Percentiles rank a stretch among this genome's conserved stretches.
Conservation (phyloP, 2,797 vertebrate genomes). For the Anisognathus igniventris region DNA sequence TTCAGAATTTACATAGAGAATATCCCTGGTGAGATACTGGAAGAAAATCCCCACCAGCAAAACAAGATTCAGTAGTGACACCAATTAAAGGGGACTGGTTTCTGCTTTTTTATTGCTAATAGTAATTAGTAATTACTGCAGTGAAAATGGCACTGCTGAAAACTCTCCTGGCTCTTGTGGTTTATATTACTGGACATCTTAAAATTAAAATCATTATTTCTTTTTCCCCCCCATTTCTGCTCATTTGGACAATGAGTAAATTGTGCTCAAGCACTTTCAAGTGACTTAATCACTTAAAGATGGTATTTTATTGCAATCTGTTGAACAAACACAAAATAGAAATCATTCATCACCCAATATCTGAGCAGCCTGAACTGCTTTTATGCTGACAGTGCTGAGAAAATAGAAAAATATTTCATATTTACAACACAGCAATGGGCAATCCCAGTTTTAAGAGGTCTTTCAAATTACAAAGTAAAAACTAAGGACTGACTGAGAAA, state of each 20-base stretch:
- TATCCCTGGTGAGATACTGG: not conserved
- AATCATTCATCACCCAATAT: not conserved
- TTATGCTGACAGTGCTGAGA: not conserved
- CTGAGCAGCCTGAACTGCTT: not conserved
- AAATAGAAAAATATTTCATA: not conserved
- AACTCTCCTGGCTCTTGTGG: not conserved
- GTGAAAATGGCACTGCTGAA: not conserved
- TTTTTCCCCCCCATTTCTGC: accelerated
- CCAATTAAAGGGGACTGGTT: not conserved
- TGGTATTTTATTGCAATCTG: not conserved
- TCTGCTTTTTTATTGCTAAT: not conserved
- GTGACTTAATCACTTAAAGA: not conserved
- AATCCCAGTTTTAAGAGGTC: not conserved
- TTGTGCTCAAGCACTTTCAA: not conserved
- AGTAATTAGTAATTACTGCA: not conserved
- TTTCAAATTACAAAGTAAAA: not conserved
- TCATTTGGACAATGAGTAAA: not conserved
- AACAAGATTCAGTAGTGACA: not conserved
- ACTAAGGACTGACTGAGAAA: not conserved
- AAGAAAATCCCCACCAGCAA: not conserved
- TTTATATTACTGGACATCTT: not conserved
- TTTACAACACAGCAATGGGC: not conserved
- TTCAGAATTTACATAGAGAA: not conserved
- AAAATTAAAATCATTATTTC: not conserved
- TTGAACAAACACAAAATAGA: not conserved